Conservation (phyloP, 2,888 invertebrate genomes). For the Meliscaeva auricollis region DNA sequence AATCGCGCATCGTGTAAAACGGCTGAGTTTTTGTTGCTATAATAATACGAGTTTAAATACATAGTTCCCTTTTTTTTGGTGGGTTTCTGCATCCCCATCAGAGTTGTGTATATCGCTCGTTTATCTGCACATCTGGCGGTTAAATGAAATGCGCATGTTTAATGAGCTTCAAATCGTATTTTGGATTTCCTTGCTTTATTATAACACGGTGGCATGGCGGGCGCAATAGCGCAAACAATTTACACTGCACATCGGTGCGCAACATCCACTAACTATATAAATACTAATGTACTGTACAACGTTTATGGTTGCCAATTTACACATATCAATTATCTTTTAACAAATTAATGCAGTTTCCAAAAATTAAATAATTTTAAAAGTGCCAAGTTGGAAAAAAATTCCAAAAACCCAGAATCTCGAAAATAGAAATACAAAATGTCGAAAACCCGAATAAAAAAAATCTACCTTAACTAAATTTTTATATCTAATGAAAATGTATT, state of each 20-base stretch:
- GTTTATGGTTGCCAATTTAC: conserved; percentile 8
- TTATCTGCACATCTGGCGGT: conserved; percentile 76
- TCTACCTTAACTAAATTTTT: no score
- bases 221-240: conserved; percentile 68
- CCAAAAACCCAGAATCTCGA: no score
- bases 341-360: no score
- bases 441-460: no score
- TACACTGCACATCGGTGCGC: conserved; percentile 40
- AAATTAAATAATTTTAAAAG: no score
- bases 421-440: no score
- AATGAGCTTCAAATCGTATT: conserved; percentile 76
- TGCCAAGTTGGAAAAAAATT: background rate
- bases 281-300: background rate
- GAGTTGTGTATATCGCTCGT: conserved; percentile 69
- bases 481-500: no score
- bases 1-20: background rate
- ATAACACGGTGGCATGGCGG: conserved; percentile 14
- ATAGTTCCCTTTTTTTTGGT: conserved; percentile 11
- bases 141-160: conserved; percentile 76
- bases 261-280: conserved; percentile 9
- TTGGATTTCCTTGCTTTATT: conserved; percentile 63
- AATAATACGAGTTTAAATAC: conserved; percentile 11
- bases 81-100: conserved; percentile 31
- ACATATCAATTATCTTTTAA: background rate
- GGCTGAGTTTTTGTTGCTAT: conserved; percentile 1